A percentile compares a stretch with the other conserved stretches of the same genome.
Conservation (phyloP, 2,888 invertebrate genomes). For the Mesorhabditis belari region DNA sequence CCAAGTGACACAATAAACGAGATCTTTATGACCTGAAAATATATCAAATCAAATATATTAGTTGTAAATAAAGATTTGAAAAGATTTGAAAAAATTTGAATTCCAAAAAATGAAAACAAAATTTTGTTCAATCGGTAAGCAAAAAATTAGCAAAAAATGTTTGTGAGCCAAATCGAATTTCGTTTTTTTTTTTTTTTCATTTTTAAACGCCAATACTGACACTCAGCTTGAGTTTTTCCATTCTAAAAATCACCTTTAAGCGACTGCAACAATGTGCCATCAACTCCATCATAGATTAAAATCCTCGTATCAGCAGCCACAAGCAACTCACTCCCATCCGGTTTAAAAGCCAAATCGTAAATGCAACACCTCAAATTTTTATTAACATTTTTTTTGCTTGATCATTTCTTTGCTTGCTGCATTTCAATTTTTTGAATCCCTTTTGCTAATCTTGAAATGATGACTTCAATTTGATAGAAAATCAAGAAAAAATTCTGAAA, state of each 20-base stretch:
- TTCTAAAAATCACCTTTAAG: constrained; percentile 77
- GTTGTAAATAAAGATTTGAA: neutral
- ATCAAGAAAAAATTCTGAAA: no score
- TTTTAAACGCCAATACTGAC: no score
- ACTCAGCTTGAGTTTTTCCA: no score
- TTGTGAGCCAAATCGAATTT: constrained; percentile 3
- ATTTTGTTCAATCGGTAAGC: no score
- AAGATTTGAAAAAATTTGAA: no score
- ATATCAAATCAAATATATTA: neutral
- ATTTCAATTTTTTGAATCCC: no score
- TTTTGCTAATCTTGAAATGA: no score
- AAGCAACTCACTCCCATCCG: constrained; percentile 85
- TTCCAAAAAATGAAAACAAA: no score
- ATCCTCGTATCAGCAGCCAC: constrained; percentile 88
- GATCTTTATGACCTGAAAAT: constrained; percentile 73
- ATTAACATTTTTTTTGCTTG: neutral
- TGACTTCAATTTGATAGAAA: no score
- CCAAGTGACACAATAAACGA: constrained; percentile 83
- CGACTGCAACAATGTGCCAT: constrained; percentile 82
- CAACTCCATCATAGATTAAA: constrained; percentile 84
- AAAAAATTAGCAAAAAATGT: no score
- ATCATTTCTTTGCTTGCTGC: neutral
- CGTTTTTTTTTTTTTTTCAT: neutral
- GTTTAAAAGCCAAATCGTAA: constrained; percentile 87
- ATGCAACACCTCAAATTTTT: constrained; percentile 63